A percentile compares a stretch with the other conserved stretches of the same genome.
These are phyloP conservation scores for Ischnus inquisitorius DNA, from an alignment of 2,888 invertebrate species.

Conservation along the genomic window DNA sequence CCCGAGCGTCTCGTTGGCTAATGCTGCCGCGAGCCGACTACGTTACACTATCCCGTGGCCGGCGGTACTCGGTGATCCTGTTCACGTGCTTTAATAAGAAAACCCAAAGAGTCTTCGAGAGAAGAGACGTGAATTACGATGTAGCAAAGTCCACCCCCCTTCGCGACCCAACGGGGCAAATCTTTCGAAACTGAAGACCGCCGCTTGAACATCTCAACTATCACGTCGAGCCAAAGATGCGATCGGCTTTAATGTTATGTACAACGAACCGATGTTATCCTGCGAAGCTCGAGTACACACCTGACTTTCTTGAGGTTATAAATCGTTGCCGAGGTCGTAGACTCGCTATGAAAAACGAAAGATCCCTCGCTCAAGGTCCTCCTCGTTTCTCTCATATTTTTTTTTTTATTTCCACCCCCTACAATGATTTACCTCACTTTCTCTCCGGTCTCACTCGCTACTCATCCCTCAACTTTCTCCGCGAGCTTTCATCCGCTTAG, in stretches of 20 bases:
- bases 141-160: slow-evolving; percentile 36
- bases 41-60: slow-evolving; percentile 48
- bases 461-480: slow-evolving; percentile 20
- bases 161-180: slow-evolving; percentile 1
- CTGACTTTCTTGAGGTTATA: neutral
- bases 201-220: slow-evolving; percentile 6
- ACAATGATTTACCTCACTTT: neutral
- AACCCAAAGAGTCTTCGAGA: neutral
- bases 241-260: slow-evolving; percentile 6
- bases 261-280: slow-evolving; percentile 9
- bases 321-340: neutral
- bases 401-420: neutral
- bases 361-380: neutral
- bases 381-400: neutral
- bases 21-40: slow-evolving; percentile 32
- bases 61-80: slow-evolving; percentile 40
- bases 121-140: slow-evolving; percentile 43
- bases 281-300: neutral
- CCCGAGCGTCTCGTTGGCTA: slow-evolving; percentile 28
- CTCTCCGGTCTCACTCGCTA: neutral
- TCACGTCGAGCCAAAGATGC: neutral
- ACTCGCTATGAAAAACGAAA: neutral
- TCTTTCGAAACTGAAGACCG: neutral
- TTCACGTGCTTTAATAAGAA: slow-evolving; percentile 56
- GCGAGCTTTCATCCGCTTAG: neutral